These are phyloP conservation scores for Matsumyia berberina DNA, from an alignment of 2,888 invertebrate genomes.

Conservation along the genomic window DNA sequence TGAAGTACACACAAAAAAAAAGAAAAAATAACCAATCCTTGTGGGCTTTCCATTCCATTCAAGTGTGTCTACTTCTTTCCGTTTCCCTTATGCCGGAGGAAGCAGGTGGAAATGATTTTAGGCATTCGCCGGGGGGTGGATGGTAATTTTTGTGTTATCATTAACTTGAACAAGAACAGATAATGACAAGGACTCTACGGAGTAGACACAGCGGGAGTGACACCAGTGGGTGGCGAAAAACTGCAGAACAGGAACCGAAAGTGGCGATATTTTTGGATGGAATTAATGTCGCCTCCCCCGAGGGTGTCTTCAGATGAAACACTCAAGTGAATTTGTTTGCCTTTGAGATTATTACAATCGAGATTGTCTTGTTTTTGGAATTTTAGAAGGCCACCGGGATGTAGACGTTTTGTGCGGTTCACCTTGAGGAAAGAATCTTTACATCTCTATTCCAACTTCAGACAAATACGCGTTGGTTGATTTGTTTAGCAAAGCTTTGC, in stretches of 20 bases:
- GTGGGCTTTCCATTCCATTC: constrained; percentile 31
- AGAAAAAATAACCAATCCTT: constrained; percentile 1
- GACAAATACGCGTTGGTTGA: constrained; percentile 17
- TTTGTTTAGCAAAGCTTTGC: constrained; percentile 2
- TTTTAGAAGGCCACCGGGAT: constrained; percentile 29
- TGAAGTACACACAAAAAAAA: constrained; percentile 1
- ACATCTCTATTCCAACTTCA: constrained; percentile 35
- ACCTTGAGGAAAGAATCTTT: neutral
- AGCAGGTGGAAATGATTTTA: constrained; percentile 42
- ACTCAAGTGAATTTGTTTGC: constrained; percentile 69
- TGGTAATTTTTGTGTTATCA: constrained; percentile 49
- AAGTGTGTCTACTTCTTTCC: constrained; percentile 18
- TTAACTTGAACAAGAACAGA: constrained; percentile 50
- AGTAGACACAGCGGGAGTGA: constrained; percentile 7
- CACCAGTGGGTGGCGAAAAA: constrained; percentile 11
- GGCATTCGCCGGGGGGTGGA: neutral
- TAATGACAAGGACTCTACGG: constrained; percentile 22
- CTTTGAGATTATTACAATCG: constrained; percentile 51
- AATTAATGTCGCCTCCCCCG: constrained; percentile 34
- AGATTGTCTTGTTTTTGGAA: constrained; percentile 57
- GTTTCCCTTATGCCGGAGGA: neutral
- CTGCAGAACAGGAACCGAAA: constrained; percentile 39
- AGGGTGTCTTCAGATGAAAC: constrained; percentile 46
- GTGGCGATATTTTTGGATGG: constrained; percentile 53
- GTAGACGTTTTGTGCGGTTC: constrained; percentile 33